Percentiles rank a stretch among this genome's conserved stretches.
These are phyloP conservation scores for Caenorhabditis parvicauda DNA, from an alignment of 2,888 invertebrate genomes.

Conservation along the genomic window DNA sequence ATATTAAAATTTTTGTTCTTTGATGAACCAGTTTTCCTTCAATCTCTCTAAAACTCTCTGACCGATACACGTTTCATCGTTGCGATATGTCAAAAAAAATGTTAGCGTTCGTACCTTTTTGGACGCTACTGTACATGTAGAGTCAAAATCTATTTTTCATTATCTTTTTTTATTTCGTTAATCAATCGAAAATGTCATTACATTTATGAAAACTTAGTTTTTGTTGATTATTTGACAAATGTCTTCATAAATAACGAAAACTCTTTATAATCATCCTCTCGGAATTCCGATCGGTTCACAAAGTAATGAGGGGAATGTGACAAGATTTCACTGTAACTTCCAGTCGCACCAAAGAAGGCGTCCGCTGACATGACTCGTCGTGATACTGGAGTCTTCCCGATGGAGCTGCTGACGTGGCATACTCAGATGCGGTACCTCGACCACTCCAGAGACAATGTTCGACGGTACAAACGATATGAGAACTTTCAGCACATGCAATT, in stretches of 20 bases:
- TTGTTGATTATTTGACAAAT: neutral
- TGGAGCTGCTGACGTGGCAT: constrained; percentile 52
- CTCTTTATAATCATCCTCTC: neutral
- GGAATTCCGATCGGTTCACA: too few species aligned
- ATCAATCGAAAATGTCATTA: too few species aligned
- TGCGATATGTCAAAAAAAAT: too few species aligned
- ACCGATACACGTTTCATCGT: too few species aligned
- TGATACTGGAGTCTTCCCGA: constrained; percentile 48
- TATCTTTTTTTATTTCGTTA: too few species aligned
- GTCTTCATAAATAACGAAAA: neutral
- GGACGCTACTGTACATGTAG: too few species aligned
- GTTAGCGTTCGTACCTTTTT: too few species aligned
- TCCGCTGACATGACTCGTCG: constrained; percentile 50
- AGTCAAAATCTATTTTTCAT: too few species aligned
- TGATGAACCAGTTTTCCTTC: too few species aligned
- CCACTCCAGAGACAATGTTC: constrained; percentile 55
- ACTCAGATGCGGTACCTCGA: constrained; percentile 56
- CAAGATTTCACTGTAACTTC: constrained; percentile 10
- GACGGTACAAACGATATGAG: constrained; percentile 50
- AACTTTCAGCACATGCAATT: constrained; percentile 57
- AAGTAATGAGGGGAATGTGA: too few species aligned
- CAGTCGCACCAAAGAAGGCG: constrained; percentile 54
- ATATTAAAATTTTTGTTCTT: too few species aligned
- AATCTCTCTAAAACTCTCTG: too few species aligned
- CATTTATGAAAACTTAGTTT: neutral